phyloP scores from a whole-genome alignment of 2,113 vertebrate genomes.

The Jacana jacana region DNA sequence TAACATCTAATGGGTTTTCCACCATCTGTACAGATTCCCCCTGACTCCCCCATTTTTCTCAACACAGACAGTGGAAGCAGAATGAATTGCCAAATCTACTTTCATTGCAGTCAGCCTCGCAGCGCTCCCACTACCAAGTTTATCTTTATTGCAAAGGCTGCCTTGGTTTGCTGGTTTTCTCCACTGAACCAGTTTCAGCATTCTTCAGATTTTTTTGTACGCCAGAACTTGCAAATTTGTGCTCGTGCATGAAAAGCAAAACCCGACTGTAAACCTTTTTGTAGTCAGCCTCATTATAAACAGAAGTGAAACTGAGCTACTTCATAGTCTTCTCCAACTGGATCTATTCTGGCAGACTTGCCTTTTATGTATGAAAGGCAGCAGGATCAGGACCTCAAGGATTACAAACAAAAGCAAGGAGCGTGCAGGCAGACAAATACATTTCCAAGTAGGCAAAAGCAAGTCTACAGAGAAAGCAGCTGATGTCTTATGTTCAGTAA shows the following conservation, averaged over 20 bases:
- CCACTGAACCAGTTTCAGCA: not conserved
- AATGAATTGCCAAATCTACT: not conserved
- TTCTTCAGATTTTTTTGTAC: not conserved
- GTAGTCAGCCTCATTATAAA: not conserved
- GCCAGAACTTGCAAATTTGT: not conserved
- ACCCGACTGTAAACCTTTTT: not conserved
- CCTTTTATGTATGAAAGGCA: not conserved
- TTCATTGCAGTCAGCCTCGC: not conserved
- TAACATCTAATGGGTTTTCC: not conserved
- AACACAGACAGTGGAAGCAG: not conserved
- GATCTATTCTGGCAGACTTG: not conserved
- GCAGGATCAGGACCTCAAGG: not conserved
- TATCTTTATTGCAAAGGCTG: not conserved
- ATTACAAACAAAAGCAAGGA: not conserved
- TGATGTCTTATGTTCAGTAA: not conserved
- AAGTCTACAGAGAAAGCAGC: not conserved
- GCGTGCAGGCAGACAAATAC: not conserved
- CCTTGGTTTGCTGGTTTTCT: not conserved
- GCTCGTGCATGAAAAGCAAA: not conserved
- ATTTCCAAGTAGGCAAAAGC: not conserved
- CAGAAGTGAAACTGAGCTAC: not conserved
- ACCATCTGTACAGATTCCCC: not conserved
- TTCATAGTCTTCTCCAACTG: not conserved
- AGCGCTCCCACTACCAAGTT: not conserved
- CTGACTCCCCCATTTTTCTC: not conserved